Base-by-base conservation (phyloP, 2,888 invertebrate species). In the Hybos culiciformis region DNA sequence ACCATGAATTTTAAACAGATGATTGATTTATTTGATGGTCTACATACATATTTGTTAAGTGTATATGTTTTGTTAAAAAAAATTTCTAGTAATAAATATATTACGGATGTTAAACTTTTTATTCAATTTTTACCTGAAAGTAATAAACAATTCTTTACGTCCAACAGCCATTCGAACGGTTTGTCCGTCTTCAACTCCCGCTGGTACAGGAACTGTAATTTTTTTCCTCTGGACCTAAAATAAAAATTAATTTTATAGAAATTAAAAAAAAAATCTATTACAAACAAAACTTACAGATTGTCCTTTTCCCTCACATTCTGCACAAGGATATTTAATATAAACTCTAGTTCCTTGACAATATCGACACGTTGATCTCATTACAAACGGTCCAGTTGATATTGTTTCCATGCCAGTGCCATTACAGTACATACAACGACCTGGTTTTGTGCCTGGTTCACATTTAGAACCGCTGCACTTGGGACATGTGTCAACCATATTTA, bases 391-490 rank as follows among this genome's bases (percentile, higher is more conserved):
- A 50, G 83, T 80, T 15, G 79, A 78, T 51, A 90, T 80, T 9
- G 88, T 87, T 67, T 92, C 90, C 83, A 93, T 91, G 44, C 98
- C 98, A 4, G 90, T 86, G 8, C 98, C 98, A 68, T 93, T 90
- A 62, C 98, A 99, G 59, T 84, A 83, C 3, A 80, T 80, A 61
- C 98, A 99, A 47, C 78, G 78, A 3, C 81, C 77, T 7, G 94
- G 77, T 60, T 87, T 90, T 1, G 88, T 87, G n/a, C 98, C 97
- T 0, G 78, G 82, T 59, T 94, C 93, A 58, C 86, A 84, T 45
- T 87, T 77, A 3, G 74, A 70, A 1, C 98, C 98, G 33, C 66
- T 62, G 62, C 98, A 99, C 61, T 85, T 88, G 0, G 80, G 78
- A 62, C 98, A 99, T 1, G 78, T 83, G 59, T 97, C 97, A 8